Conservation (phyloP, 1,140 invertebrate genomes). For the Temnothorax curvispinosus region DNA sequence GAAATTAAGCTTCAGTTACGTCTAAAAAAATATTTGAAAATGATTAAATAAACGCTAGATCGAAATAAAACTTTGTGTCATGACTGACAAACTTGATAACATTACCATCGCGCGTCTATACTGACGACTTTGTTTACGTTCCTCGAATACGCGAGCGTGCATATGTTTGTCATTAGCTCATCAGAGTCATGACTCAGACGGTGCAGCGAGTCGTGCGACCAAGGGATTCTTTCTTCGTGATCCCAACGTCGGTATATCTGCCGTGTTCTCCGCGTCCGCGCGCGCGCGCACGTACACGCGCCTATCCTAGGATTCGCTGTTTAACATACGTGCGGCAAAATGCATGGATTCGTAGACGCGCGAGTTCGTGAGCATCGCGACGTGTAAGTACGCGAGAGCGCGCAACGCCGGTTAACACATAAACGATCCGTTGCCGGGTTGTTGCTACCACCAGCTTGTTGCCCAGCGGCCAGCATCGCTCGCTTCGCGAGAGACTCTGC, state of each 20-base stretch:
- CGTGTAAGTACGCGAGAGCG: background rate
- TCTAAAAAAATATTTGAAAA: background rate
- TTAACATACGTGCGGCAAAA: conserved; percentile 54
- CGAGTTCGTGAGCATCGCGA: background rate
- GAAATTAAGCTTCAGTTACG: background rate
- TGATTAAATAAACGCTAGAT: background rate
- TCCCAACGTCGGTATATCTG: conserved; percentile 16
- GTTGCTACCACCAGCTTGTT: conserved; percentile 72
- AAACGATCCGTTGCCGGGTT: conserved; percentile 67
- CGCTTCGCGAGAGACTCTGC: conserved; percentile 63
- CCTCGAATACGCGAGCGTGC: conserved; percentile 48
- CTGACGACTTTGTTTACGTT: conserved; percentile 61
- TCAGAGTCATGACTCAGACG: conserved; percentile 68
- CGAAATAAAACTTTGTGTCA: background rate
- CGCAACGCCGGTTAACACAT: conserved; percentile 53
- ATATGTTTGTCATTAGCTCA: conserved; percentile 75
- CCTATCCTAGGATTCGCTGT: conserved; percentile 67
- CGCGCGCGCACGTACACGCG: background rate
- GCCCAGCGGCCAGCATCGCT: conserved; percentile 63
- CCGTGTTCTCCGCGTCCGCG: background rate
- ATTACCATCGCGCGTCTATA: conserved; percentile 11
- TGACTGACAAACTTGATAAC: conserved; percentile 21
- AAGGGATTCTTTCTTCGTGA: conserved; percentile 72
- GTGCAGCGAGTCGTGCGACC: conserved; percentile 30
- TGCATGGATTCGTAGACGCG: conserved; percentile 66